Conservation (phyloP, 2,113 vertebrate species). For the Nettapus auritus region DNA sequence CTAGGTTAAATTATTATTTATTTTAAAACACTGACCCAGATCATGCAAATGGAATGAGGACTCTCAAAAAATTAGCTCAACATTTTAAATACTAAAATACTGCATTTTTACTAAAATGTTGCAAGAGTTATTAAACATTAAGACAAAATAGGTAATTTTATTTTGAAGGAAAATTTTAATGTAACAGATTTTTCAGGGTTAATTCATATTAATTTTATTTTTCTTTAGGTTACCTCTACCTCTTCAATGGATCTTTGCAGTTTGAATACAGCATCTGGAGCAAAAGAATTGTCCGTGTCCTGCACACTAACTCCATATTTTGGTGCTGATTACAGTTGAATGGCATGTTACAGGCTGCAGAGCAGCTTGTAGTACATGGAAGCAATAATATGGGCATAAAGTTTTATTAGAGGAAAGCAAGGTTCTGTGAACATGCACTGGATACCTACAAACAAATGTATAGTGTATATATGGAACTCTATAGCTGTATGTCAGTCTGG, state of each 20-base stretch:
- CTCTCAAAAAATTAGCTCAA: not conserved
- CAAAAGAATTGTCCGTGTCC: conserved; percentile 83
- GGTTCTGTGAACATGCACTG: conserved; percentile 71
- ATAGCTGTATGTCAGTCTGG: conserved; percentile 60
- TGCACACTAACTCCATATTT: conserved; percentile 87
- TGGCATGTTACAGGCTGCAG: conserved; percentile 20
- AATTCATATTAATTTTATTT: not conserved
- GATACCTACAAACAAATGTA: conserved; percentile 21
- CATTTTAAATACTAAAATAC: not conserved
- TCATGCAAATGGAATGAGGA: not conserved
- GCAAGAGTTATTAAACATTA: not conserved
- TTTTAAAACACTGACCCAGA: not conserved
- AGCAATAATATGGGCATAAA: not conserved
- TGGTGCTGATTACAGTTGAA: conserved; percentile 81
- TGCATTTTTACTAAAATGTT: not conserved
- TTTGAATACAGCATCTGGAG: conserved; percentile 91
- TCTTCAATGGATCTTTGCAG: conserved; percentile 86
- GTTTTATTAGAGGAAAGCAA: conserved; percentile 22
- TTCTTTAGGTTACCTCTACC: conserved; percentile 87
- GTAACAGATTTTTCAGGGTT: not conserved
- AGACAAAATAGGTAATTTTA: not conserved
- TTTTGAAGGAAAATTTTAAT: not conserved
- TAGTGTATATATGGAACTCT: not conserved
- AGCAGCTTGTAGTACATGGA: not conserved
- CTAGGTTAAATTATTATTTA: not conserved